Evolutionary conservation across 92 coral and sea anemone species (phyloP).

Genomic region (Porites divaricata): DNA sequence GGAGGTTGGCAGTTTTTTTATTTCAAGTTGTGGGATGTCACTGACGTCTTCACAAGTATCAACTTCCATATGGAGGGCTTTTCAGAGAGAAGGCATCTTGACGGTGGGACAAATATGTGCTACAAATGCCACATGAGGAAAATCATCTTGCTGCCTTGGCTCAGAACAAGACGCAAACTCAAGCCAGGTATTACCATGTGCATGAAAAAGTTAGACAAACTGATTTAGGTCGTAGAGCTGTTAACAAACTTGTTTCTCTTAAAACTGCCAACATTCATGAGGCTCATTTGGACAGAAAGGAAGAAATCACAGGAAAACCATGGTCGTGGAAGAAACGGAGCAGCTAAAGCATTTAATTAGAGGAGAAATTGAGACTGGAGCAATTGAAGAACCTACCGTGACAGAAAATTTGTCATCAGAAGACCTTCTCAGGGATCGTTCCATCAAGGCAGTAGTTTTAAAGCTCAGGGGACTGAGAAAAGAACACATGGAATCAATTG

Average conservation of each 20-base stretch:
- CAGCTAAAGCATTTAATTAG: slow-evolving; percentile 32
- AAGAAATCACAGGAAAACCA: slow-evolving; percentile 4
- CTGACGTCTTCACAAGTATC: slow-evolving; percentile 66
- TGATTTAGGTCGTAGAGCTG: slow-evolving; percentile 59
- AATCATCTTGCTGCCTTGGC: slow-evolving; percentile 62
- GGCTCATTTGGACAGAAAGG: not conserved
- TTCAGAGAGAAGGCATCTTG: slow-evolving; percentile 54
- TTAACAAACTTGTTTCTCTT: slow-evolving; percentile 48
- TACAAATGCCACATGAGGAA: slow-evolving; percentile 51
- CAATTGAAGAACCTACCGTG: slow-evolving; percentile 37
- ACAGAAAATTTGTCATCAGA: slow-evolving; percentile 32
- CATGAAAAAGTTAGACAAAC: slow-evolving; percentile 54
- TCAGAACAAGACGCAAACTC: slow-evolving; percentile 54
- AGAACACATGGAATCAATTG: slow-evolving; percentile 20
- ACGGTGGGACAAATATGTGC: slow-evolving; percentile 36
- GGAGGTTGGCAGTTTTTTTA: slow-evolving; percentile 10
- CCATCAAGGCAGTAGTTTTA: slow-evolving; percentile 46
- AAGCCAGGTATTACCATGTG: slow-evolving; percentile 47
- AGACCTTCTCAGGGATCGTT: slow-evolving; percentile 1
- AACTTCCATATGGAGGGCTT: slow-evolving; percentile 46
- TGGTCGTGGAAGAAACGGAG: slow-evolving; percentile 48
- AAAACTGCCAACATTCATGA: slow-evolving; percentile 5
- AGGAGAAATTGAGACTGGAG: slow-evolving; percentile 32
- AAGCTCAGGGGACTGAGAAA: slow-evolving; percentile 40
- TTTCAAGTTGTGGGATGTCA: too few relatives aligned